Evolutionary conservation across 2,113 vertebrate species (phyloP).

Genomic region (Plecotus auritus): DNA sequence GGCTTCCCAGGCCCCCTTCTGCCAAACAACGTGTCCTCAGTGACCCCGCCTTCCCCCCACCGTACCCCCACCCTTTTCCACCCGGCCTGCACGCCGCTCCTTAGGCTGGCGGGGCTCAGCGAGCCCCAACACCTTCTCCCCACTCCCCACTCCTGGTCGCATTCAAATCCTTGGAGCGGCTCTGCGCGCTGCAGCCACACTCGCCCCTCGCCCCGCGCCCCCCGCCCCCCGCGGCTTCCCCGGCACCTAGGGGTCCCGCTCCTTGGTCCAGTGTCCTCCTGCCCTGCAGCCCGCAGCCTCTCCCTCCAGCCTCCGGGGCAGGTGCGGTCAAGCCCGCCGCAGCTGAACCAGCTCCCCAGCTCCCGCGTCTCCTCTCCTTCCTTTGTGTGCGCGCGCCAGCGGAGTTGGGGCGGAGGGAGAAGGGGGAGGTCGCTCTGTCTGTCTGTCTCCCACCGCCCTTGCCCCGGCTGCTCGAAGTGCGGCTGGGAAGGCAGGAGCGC

Average conservation of each 20-base stretch:
- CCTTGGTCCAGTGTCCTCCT: neutral
- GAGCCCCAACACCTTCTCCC: neutral
- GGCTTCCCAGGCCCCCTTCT: neutral
- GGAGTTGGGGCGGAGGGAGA: constrained; percentile 71
- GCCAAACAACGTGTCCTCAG: neutral
- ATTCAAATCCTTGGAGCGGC: neutral
- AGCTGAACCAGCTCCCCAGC: constrained; percentile 40
- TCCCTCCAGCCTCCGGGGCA: neutral
- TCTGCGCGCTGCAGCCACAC: neutral
- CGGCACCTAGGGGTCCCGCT: neutral
- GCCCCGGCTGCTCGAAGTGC: constrained; percentile 41
- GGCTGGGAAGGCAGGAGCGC: constrained; percentile 3
- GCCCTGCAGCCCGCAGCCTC: neutral
- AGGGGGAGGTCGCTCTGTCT: constrained; percentile 71
- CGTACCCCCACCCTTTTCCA: neutral
- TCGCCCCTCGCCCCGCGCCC: neutral
- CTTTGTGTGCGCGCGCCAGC: constrained; percentile 75
- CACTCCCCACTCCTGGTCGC: neutral
- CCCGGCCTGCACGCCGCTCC: neutral
- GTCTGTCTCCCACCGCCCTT: constrained; percentile 50
- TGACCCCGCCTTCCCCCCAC: neutral
- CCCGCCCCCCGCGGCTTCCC: neutral
- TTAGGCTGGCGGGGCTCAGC: neutral
- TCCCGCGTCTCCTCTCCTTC: constrained; percentile 74
- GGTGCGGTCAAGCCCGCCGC: constrained; percentile 64